Base-by-base conservation (phyloP, 37 sponge, comb jelly and placozoan species). In the Mnemiopsis leidyi region DNA sequence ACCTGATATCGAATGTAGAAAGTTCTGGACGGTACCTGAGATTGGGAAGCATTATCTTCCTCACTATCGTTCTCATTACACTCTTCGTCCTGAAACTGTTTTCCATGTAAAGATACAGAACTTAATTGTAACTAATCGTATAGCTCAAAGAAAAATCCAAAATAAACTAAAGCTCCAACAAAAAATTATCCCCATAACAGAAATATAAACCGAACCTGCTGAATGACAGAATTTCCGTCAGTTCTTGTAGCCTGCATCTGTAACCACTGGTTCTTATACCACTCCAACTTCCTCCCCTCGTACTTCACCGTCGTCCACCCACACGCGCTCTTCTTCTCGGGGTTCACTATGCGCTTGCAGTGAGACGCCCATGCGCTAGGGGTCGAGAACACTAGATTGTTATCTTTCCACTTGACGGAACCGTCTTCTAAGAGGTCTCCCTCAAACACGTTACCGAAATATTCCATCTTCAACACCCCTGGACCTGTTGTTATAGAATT, bases 351-450 rank as follows among this genome's bases (percentile, higher is more conserved):
- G 32, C 95, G 95, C 94, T 97, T 97, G 93, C 96, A 95, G 69
- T 97, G 96, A 18, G 96, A 95, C 16, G 96, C 96, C 97, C 97
- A 97, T 0, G 96, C 96, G 69, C 94, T 93, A 0, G 96, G 95
- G 16, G 95, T 94, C n/a, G 94, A 71, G 68, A 93, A 97, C 25
- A 93, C 93, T 9, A 94, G 77, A 0, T 94, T 95, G 69, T 95
- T 94, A 26, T 69, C 76, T 29, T 69, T 73, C 94, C 95, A 95
- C n/a, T 68, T 82, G 0, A 97, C 95, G 35, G 90, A 40, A 21
- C 97, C 97, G 38, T 97, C 94, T 0, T 95, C 88, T 35, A 97
- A 94, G 21, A 97, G 79, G 82, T 95, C 96, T 16, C 95, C 96
- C 76, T 94, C 92, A 61, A 95, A 95, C 0, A 94, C 36, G 26